Conservation (phyloP, 2,797 vertebrate genomes). For the Odontamblyopus lacepedii region DNA sequence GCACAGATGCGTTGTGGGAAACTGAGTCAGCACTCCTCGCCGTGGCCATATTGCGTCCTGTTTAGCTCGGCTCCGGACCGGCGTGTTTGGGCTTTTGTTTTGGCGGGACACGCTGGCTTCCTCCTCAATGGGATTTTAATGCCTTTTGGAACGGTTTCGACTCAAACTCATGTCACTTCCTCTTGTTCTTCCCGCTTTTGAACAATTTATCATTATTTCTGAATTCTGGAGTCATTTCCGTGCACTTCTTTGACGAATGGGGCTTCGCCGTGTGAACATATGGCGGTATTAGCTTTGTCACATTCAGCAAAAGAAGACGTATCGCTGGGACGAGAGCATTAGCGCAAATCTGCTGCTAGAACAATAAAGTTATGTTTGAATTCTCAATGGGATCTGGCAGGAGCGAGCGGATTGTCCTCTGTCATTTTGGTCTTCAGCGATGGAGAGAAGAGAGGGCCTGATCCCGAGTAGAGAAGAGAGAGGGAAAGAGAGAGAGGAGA, state of each 20-base stretch:
- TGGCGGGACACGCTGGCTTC: slow-evolving; percentile 3
- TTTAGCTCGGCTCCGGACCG: background rate
- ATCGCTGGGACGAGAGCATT: slow-evolving; percentile 3
- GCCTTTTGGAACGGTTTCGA: background rate
- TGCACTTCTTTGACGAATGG: slow-evolving; percentile 9
- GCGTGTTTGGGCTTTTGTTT: background rate
- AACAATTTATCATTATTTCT: slow-evolving; percentile 12
- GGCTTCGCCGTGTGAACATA: slow-evolving; percentile 1
- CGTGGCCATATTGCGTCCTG: background rate
- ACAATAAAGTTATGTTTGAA: slow-evolving; percentile 1
- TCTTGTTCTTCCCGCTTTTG: background rate
- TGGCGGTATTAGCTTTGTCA: slow-evolving; percentile 11
- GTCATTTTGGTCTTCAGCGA: background rate
- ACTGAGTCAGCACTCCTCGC: background rate
- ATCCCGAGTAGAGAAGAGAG: too few relatives aligned
- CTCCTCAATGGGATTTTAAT: slow-evolving; percentile 8
- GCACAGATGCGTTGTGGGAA: slow-evolving; percentile 4
- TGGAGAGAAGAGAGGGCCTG: too few relatives aligned
- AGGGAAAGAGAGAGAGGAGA: too few relatives aligned
- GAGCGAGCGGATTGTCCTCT: background rate
- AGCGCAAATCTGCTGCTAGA: background rate
- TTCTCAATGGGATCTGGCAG: background rate
- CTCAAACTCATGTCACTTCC: background rate
- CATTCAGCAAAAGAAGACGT: slow-evolving; percentile 7
- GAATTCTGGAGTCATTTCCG: slow-evolving; percentile 1